Evolutionary conservation across 2,113 vertebrate species (phyloP).

Genomic region (Lota lota): DNA sequence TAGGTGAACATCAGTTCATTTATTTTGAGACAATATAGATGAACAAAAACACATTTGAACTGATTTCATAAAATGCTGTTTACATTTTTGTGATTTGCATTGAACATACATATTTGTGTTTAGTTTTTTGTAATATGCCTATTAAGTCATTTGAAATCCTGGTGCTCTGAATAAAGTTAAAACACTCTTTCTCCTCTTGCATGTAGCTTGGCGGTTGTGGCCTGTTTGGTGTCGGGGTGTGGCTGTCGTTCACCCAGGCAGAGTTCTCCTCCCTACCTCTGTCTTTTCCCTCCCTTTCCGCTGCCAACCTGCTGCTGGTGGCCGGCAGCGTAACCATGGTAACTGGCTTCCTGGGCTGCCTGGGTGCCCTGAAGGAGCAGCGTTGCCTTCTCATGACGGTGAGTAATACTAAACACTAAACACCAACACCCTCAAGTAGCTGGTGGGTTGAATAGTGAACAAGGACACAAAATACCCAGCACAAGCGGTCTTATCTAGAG

Average conservation of each 20-base stretch:
- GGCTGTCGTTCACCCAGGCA: conserved; percentile 81
- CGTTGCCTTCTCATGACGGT: conserved; percentile 80
- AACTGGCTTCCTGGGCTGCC: conserved; percentile 83
- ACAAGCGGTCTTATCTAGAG: too few species aligned
- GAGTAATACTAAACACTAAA: conserved; percentile 57
- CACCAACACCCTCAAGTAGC: not conserved
- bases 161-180: too few species aligned
- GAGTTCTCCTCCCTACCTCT: conserved; percentile 81
- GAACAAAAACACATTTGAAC: too few species aligned
- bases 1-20: too few species aligned
- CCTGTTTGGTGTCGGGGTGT: conserved; percentile 80
- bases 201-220: conserved; percentile 81
- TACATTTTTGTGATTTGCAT: not conserved
- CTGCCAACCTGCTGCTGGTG: conserved; percentile 79
- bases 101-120: not conserved
- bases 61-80: not conserved
- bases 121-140: too few species aligned
- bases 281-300: conserved; percentile 81
- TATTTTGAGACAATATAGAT: too few species aligned
- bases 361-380: conserved; percentile 82
- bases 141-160: not conserved
- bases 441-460: too few species aligned
- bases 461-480: too few species aligned
- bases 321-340: conserved; percentile 83
- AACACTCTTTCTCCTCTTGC: not conserved